Conservation (phyloP, 2,113 vertebrate genomes). For the Nematolebias whitei region DNA sequence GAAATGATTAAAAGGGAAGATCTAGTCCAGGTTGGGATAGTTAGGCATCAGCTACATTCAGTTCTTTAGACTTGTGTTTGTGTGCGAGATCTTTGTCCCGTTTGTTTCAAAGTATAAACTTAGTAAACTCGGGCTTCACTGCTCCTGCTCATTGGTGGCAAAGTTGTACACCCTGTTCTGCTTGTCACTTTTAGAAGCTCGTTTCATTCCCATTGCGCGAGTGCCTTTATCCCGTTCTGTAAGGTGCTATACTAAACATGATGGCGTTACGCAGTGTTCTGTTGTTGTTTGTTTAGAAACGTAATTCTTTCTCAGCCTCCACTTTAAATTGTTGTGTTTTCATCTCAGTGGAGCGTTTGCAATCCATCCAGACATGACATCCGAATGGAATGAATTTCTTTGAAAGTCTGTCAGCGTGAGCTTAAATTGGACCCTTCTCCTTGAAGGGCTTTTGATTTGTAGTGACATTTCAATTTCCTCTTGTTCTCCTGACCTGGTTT, state of each 20-base stretch:
- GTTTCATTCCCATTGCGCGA: neutral
- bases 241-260: neutral
- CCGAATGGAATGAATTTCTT: constrained; percentile 54
- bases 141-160: constrained; percentile 58
- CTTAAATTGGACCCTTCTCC: constrained; percentile 64
- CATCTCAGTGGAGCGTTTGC: constrained; percentile 6
- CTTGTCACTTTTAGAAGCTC: constrained; percentile 35
- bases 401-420: constrained; percentile 60
- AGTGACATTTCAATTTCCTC: constrained; percentile 79
- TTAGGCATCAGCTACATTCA: neutral
- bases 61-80: constrained; percentile 2
- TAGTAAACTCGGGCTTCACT: constrained; percentile 38
- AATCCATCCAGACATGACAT: constrained; percentile 52
- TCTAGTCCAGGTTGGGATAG: too few species aligned
- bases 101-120: neutral
- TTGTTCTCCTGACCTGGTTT: constrained; percentile 59
- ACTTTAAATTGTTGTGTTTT: constrained; percentile 32
- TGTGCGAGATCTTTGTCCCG: neutral
- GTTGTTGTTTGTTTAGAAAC: constrained; percentile 19
- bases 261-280: constrained; percentile 19
- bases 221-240: neutral
- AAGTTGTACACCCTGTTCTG: constrained; percentile 17
- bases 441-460: constrained; percentile 70
- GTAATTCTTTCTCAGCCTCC: constrained; percentile 2
- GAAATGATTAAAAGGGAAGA: neutral